These are phyloP conservation scores for Telmatochromis sp. DNA, from an alignment of 2,113 vertebrate species.

Conservation along the genomic window DNA sequence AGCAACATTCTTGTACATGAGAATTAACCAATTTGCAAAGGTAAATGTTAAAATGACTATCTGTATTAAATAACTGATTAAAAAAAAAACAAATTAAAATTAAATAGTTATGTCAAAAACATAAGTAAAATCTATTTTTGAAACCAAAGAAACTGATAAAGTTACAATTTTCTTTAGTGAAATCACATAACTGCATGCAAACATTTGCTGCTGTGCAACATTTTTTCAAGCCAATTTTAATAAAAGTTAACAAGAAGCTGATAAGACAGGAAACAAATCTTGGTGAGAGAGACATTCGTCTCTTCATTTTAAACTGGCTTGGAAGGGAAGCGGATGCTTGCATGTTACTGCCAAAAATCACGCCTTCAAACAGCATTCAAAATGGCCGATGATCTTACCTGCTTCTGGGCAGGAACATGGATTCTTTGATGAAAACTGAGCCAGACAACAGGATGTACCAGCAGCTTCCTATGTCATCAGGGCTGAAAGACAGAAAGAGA, in stretches of 20 bases:
- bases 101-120: neutral
- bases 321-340: neutral
- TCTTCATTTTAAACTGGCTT: neutral
- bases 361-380: neutral
- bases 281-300: neutral
- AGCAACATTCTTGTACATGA: neutral
- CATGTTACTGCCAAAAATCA: neutral
- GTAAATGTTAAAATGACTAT: neutral
- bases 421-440: constrained; percentile 99
- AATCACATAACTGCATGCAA: neutral
- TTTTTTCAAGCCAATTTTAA: neutral
- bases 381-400: constrained; percentile 75
- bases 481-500: constrained; percentile 56
- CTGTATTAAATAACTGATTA: neutral
- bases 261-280: neutral
- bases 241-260: neutral
- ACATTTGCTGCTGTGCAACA: neutral
- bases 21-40: neutral
- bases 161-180: neutral
- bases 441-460: constrained; percentile 98
- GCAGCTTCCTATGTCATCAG: constrained; percentile 94
- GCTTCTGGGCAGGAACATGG: constrained; percentile 98
- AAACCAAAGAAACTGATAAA: neutral
- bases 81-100: neutral
- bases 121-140: rapidly evolving